phyloP scores from a whole-genome alignment of 2,888 invertebrate species.

The Zaprionus bogoriensis region DNA sequence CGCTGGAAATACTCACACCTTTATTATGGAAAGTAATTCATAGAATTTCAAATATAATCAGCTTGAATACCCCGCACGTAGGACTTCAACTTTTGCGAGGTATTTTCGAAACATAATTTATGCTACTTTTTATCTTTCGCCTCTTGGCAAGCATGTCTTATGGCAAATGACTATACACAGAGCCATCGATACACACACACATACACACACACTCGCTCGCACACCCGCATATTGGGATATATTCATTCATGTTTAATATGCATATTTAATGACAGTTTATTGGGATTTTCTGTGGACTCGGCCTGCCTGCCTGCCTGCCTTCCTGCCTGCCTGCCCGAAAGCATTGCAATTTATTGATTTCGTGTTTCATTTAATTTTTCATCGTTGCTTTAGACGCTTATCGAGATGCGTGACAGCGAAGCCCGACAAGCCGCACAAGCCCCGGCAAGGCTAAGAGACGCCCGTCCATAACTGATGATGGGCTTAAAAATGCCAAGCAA shows the following conservation, averaged over 20 bases:
- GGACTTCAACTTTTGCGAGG: not conserved
- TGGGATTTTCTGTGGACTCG: conserved; percentile 37
- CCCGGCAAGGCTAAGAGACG: too few relatives aligned
- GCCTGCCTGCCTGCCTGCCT: not conserved
- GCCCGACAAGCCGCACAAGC: not conserved
- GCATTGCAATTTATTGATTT: conserved; percentile 72
- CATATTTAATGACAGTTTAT: conserved; percentile 67
- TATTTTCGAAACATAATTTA: conserved; percentile 42
- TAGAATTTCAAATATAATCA: not conserved
- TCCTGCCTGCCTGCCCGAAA: not conserved
- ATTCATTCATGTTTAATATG: conserved; percentile 41
- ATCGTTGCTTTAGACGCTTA: conserved; percentile 35
- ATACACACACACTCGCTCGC: not conserved
- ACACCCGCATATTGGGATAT: conserved; percentile 11
- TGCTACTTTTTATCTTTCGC: conserved; percentile 27
- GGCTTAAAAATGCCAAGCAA: conserved; percentile 41
- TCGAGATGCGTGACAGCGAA: conserved; percentile 25
- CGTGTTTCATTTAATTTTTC: conserved; percentile 64
- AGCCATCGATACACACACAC: too few relatives aligned
- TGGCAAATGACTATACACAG: too few relatives aligned
- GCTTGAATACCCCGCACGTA: not conserved
- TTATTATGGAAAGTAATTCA: too few relatives aligned
- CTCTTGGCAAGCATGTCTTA: conserved; percentile 36
- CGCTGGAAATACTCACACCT: not conserved
- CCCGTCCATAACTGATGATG: conserved; percentile 57